A percentile compares a stretch with the other conserved stretches of the same genome.
These are phyloP conservation scores for Psephotus haematonotus DNA, from an alignment of 2,113 vertebrate species.

Conservation along the genomic window DNA sequence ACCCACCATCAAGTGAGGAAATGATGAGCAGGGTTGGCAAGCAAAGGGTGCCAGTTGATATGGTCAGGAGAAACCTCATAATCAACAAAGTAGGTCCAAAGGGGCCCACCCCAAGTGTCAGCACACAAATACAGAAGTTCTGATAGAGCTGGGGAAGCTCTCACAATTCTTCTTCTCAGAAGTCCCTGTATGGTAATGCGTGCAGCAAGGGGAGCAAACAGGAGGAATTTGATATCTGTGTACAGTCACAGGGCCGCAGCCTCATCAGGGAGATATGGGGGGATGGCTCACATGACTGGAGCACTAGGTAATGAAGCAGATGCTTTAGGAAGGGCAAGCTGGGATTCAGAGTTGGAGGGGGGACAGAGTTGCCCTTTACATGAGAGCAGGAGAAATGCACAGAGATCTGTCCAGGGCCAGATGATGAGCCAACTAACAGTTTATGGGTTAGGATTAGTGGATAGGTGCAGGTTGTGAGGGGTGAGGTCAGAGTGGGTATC, in stretches of 20 bases:
- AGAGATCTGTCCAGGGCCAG: neutral
- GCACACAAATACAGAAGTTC: neutral
- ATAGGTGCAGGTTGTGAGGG: neutral
- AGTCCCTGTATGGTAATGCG: neutral
- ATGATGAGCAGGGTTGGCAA: neutral
- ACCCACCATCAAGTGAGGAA: neutral
- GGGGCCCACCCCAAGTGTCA: neutral
- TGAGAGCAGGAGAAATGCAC: neutral
- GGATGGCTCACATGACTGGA: neutral
- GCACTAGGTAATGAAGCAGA: accelerated
- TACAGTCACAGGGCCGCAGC: neutral
- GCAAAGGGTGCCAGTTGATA: neutral
- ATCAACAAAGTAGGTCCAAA: neutral
- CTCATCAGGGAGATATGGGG: neutral
- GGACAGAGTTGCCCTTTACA: neutral
- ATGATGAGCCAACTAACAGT: neutral
- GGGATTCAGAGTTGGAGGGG: accelerated
- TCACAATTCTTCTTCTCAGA: neutral
- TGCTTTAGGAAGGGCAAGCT: neutral
- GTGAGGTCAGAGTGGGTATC: neutral
- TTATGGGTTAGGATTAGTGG: neutral
- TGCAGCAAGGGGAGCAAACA: neutral
- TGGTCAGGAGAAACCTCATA: neutral
- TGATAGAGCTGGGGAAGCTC: neutral
- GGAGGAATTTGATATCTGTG: neutral